These are phyloP conservation scores for Lydus trimaculatus DNA, from an alignment of 2,888 invertebrate genomes.

Conservation along the genomic window DNA sequence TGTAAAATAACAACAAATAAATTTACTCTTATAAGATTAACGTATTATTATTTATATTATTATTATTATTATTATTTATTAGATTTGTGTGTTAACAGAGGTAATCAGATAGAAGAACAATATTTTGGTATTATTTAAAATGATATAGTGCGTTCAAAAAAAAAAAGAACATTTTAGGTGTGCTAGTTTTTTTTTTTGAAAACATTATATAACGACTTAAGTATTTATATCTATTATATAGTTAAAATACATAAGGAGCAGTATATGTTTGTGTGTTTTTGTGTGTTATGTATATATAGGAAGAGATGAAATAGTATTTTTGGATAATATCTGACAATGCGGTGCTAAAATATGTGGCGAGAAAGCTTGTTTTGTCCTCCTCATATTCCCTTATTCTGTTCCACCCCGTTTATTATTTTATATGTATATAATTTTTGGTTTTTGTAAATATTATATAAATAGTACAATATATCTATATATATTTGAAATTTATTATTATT, in stretches of 20 bases:
- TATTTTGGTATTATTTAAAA: neutral
- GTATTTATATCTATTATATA: no score
- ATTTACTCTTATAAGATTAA: neutral
- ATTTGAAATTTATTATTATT: neutral
- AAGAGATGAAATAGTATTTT: neutral
- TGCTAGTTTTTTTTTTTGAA: neutral
- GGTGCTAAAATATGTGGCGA: neutral
- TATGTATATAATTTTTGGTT: neutral
- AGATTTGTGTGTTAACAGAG: neutral
- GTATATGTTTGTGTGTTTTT: neutral
- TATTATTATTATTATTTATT: neutral
- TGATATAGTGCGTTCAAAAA: neutral
- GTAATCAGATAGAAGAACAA: neutral
- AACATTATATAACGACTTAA: neutral
- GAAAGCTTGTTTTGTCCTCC: neutral
- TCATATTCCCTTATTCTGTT: neutral
- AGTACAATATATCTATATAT: neutral
- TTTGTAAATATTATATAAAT: neutral
- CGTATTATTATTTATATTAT: neutral
- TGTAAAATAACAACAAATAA: neutral
- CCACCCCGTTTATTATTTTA: neutral
- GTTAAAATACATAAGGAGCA: neutral
- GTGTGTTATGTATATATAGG: neutral
- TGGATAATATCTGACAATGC: neutral
- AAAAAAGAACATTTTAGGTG: no score